phyloP scores from a whole-genome alignment of 64 coral and sea anemone species.

The Orbicella faveolata region DNA sequence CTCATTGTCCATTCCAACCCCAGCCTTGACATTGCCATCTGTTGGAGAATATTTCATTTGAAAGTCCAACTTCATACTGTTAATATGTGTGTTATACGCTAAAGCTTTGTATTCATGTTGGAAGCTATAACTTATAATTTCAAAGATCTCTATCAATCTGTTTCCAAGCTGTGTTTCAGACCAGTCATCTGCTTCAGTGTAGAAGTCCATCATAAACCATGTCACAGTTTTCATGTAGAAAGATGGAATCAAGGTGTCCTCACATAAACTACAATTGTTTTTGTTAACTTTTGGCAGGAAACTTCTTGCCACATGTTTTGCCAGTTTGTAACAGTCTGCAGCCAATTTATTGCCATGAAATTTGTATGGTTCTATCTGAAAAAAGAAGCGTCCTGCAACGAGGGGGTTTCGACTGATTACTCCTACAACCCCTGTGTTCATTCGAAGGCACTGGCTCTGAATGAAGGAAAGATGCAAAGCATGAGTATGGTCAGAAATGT shows the following conservation, averaged over 20 bases:
- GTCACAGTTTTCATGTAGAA: conserved; percentile 53
- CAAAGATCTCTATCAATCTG: conserved; percentile 52
- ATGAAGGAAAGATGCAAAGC: conserved; percentile 29
- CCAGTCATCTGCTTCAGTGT: conserved; percentile 39
- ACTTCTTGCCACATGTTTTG: conserved; percentile 46
- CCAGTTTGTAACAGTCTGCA: conserved; percentile 56
- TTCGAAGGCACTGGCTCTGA: conserved; percentile 34
- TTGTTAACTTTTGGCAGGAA: conserved; percentile 51
- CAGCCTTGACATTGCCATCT: conserved; percentile 16
- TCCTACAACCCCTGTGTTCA: conserved; percentile 49
- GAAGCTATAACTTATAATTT: conserved; percentile 29
- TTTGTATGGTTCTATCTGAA: conserved; percentile 43
- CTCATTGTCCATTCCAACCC: conserved; percentile 35
- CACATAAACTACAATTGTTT: conserved; percentile 55
- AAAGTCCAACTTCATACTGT: conserved; percentile 1
- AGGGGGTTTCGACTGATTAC: conserved; percentile 64
- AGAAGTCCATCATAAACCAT: conserved; percentile 51
- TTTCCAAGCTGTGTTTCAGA: conserved; percentile 44
- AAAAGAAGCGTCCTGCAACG: conserved; percentile 30
- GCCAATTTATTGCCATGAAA: conserved; percentile 33
- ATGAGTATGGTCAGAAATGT: conserved; percentile 13
- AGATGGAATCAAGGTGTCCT: conserved; percentile 55
- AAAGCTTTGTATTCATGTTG: background rate
- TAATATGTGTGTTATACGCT: conserved; percentile 19
- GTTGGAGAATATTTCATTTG: conserved; percentile 14